Percentiles rank a stretch among this genome's conserved stretches.
Conservation (phyloP, 1,140 invertebrate genomes). For the Araneus ventricosus region DNA sequence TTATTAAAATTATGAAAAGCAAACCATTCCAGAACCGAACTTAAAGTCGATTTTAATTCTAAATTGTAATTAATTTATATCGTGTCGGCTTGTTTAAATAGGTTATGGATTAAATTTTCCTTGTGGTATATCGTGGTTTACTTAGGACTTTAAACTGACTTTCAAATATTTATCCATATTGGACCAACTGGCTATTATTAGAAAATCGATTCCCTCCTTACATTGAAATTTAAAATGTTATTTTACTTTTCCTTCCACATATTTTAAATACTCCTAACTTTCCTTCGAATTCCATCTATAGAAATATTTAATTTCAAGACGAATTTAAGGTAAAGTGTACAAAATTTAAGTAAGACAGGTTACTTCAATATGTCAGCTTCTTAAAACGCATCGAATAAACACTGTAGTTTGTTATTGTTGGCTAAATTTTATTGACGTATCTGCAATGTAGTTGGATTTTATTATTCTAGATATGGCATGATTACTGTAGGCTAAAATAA, state of each 20-base stretch:
- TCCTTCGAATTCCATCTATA: background rate
- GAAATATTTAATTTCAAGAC: too few relatives aligned
- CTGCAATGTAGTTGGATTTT: background rate
- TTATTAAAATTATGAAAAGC: conserved; percentile 28
- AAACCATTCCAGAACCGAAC: background rate
- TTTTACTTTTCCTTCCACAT: background rate
- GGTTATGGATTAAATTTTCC: background rate
- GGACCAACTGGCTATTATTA: background rate
- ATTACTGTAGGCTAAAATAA: background rate
- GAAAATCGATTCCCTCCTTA: background rate
- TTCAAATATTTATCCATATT: conserved; percentile 10
- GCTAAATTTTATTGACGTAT: background rate
- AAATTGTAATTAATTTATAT: conserved; percentile 12
- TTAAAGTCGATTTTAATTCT: conserved; percentile 6
- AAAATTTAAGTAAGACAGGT: too few relatives aligned
- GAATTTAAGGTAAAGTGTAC: too few relatives aligned
- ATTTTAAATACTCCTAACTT: background rate
- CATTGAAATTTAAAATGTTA: background rate
- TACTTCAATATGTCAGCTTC: too few relatives aligned
- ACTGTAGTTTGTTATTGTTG: background rate
- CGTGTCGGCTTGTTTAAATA: background rate
- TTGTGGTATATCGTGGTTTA: background rate
- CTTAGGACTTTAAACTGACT: background rate
- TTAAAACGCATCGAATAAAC: background rate
- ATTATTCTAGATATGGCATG: background rate